Evolutionary conservation across 2,888 invertebrate genomes (phyloP).

Genomic region (Andricus curvator): DNA sequence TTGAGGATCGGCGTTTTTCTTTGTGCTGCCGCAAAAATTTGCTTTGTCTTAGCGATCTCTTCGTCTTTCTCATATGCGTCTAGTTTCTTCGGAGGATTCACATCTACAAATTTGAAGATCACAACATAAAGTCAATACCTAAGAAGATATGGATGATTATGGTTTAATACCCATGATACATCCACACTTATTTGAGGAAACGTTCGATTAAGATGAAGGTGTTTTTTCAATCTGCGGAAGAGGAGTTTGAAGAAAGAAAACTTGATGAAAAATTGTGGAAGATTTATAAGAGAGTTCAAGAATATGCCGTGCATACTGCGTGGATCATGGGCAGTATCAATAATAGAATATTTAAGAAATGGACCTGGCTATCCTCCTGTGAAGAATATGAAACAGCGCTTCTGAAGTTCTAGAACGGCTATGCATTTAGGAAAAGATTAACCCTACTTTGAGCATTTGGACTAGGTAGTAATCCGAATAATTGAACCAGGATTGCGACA

Average conservation of each 20-base stretch:
- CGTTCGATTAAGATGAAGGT: slow-evolving; percentile 1
- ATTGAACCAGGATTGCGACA: not conserved
- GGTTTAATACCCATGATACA: slow-evolving; percentile 34
- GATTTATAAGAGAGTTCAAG: not conserved
- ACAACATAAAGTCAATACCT: not conserved
- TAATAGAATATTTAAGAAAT: not conserved
- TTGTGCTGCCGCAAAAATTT: not conserved
- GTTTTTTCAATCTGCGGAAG: not conserved
- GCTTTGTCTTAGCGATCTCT: not conserved
- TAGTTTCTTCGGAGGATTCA: slow-evolving; percentile 33
- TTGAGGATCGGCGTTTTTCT: no score
- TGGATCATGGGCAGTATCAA: not conserved
- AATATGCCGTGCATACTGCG: not conserved
- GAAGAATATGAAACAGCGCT: not conserved
- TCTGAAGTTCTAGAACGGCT: not conserved
- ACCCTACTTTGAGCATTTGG: not conserved
- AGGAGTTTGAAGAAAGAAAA: not conserved
- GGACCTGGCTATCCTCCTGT: not conserved
- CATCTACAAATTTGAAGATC: not conserved
- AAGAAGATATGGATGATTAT: slow-evolving; percentile 31
- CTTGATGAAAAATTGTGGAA: rapidly evolving
- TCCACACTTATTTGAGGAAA: slow-evolving; percentile 28
- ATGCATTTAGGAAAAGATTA: not conserved
- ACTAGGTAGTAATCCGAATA: not conserved
- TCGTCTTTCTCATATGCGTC: not conserved